Evolutionary conservation across 2,113 vertebrate species (phyloP), one percentile per base, ranked within the genome.

Genomic region (Telmatochromis sp.): DNA sequence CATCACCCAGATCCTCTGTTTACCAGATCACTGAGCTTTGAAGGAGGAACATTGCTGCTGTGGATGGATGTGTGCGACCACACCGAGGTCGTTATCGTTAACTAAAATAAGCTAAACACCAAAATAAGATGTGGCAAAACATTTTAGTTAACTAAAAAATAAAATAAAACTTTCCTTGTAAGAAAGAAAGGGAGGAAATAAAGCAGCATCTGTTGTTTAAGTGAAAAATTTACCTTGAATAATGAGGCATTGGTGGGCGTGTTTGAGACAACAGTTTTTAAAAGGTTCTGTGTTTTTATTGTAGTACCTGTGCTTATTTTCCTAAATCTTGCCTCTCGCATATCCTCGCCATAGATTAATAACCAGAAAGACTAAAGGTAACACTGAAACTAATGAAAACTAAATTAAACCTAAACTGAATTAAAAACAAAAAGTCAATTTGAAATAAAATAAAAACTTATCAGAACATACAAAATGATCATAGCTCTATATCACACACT

Each of bases 31-130:
- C 7, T 81, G 80, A 88, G 53, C 54, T 87, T 65, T 84, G 71
- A 54, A 79, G 7, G 50, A 88, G 35, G 28, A 86, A 84, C 55
- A 85, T 75, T 58, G 33, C 89, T 86, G 57, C 75, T 89, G 75
- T 75, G 17, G 82, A 85, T n/a, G 79, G 58, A 87, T 85, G 89
- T 90, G 82, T 75, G 84, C 65, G 19, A 80, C 80, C 35, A 80
- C 40, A 73, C 68, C 1, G 17, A 63, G 31, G 17, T 63, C 6
- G 3, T 63, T 11, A 63, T 63, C 1, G 9, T 35, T 63, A 63
- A n/a, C 58, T 63, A 63, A 35, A 63, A 63, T 63, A 63, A 63
- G 31, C 31, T 63, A 63, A 63, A 35, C 4, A 63, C 31, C 31
- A n/a, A 63, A 63, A 63, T 35, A 63, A 63, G 58, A 63, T 19